Evolutionary conservation across 2,888 invertebrate genomes (phyloP), one percentile per base, ranked within the genome.

Genomic region (Helicoverpa assulta): DNA sequence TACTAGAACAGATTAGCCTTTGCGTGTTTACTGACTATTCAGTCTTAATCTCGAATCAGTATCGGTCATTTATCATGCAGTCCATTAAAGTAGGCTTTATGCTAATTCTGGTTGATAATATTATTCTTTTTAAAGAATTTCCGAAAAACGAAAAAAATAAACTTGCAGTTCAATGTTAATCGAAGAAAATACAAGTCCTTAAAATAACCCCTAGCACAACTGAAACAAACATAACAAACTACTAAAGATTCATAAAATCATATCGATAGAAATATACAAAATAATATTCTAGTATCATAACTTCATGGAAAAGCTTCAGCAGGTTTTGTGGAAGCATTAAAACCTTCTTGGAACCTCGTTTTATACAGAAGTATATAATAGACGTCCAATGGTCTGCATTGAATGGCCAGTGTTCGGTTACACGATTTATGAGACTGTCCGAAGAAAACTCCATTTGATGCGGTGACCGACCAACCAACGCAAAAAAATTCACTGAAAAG

Each of bases 371-470:
- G n/a, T 59, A 47, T n/a, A n/a, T n/a, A n/a, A n/a, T 8, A 63
- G 51, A 57, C 53, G 57, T 72, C 67, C 47, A 61, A 18, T 29
- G 16, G 33, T 7, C 21, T 26, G 19, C 51, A 56, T 64, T 52
- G 58, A 72, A 71, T 19, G 33, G 65, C 33, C 52, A 33, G 52
- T 55, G 61, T 65, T 67, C 5, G 40, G 52, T 75, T 62, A n/a
- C 66, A 56, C 50, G 62, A 62, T 65, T 65, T 62, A 67, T 77
- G 37, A 58, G 72, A 62, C 60, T 60, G 40, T 21, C 60, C 53
- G 60, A 72, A 72, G 53, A n/a, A 54, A 5, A 77, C 14, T 53
- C 55, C 53, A 52, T 63, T 54, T 47, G 40, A 51, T 33, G 50
- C 43, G 29, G 43, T 55, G 62, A 59, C 55, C 19, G 62, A 59